These are phyloP conservation scores for Drosophila nigricruria DNA, from an alignment of 2,888 invertebrate genomes.

Conservation along the genomic window DNA sequence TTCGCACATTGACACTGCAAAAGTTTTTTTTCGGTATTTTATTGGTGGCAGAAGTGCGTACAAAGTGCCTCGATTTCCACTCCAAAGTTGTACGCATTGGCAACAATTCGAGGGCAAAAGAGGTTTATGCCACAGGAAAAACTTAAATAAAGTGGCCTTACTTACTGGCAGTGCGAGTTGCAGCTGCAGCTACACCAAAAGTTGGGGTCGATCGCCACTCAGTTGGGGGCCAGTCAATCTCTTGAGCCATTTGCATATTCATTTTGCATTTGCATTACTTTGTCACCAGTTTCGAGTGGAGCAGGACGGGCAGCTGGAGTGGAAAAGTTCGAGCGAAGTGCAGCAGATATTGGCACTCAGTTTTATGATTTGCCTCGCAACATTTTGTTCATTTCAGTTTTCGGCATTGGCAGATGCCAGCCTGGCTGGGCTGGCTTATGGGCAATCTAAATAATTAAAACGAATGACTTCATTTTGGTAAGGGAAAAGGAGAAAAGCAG, in stretches of 20 bases:
- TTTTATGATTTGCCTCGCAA: conserved; percentile 37
- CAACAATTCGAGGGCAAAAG: conserved; percentile 40
- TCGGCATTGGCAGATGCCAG: conserved; percentile 12
- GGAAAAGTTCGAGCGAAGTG: conserved; percentile 47
- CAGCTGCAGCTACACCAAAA: conserved; percentile 2
- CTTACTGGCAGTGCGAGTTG: conserved; percentile 37
- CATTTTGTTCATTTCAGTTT: conserved; percentile 10
- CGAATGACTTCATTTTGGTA: conserved; percentile 59
- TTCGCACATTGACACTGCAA: conserved; percentile 12
- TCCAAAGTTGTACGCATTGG: conserved; percentile 43
- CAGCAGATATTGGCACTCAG: conserved; percentile 46
- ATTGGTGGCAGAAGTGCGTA: conserved; percentile 42
- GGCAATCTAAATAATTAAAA: conserved; percentile 72
- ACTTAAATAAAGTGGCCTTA: conserved; percentile 72
- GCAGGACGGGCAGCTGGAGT: conserved; percentile 37
- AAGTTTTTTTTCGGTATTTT: conserved; percentile 37
- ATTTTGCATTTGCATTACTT: conserved; percentile 67
- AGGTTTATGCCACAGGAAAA: conserved; percentile 51
- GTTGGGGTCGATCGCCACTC: conserved; percentile 29
- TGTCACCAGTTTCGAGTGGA: conserved; percentile 58
- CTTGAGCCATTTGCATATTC: conserved; percentile 71
- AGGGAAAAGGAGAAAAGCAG: not conserved
- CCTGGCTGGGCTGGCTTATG: conserved; percentile 24
- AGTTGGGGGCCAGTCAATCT: conserved; percentile 43
- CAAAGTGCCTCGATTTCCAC: conserved; percentile 45